Evolutionary conservation across 2,797 vertebrate species (phyloP), one percentile per base, ranked within the genome.

Genomic region (Etheostoma nigrum): DNA sequence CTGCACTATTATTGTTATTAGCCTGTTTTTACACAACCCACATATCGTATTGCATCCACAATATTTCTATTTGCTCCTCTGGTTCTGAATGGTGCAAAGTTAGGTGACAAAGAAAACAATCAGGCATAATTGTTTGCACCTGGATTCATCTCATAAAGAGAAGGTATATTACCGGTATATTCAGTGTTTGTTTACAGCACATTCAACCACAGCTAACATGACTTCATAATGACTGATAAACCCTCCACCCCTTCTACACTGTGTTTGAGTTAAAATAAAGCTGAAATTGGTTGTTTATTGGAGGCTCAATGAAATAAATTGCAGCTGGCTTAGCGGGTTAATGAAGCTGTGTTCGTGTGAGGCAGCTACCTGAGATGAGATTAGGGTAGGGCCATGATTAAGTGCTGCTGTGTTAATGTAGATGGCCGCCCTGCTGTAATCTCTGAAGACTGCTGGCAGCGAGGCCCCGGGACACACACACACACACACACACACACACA

Each of bases 341-440:
- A 78, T 70, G 76, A 72, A 62, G 76, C 64, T 27, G 82, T 81
- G 63, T 91, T 83, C 88, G 89, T 84, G 83, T 81, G 85, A 87
- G 89, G 90, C 89, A 84, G 91, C 86, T 87, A 93, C 93, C 92
- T 93, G 91, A 89, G 90, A 86, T 88, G 82, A 91, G 92, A 94
- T 93, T 91, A 93, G 86, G 72, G 72, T 84, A 83, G 84, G 40
- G 81, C 78, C 88, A 86, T 82, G 82, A 91, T 95, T 91, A 89
- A 83, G 82, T 81, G 89, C 87, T 86, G 85, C 83, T 86, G 81
- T 92, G 89, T 91, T 94, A 94, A 95, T 94, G 92, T 91, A 81
- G 90, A 73, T 59, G 88, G 79, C 76, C 69, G 45, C 57, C 73
- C 70, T 63, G 76, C 55, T 86, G 67, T 87, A 95, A 94, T 93